Evolutionary conservation across 2,888 invertebrate species (phyloP).

Genomic region (Oscheius myriophilus): DNA sequence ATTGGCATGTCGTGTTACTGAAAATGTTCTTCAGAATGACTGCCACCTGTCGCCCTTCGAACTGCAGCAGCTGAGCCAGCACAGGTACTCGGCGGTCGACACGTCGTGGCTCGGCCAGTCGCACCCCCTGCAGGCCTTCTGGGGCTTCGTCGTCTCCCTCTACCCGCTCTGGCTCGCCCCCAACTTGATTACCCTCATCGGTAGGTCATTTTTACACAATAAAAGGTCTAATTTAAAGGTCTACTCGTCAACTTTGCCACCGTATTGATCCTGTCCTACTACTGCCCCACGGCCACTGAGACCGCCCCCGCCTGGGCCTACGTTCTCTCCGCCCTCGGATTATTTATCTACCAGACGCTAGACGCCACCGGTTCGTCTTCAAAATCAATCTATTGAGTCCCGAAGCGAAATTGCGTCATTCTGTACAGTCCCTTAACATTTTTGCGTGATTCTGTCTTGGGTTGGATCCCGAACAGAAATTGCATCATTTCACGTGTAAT

Average conservation of each 20-base stretch:
- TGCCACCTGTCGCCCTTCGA: conserved; percentile 75
- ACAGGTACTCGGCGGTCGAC: conserved; percentile 90
- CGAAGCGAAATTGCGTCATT: no score
- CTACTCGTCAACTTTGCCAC: conserved; percentile 79
- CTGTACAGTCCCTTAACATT: no score
- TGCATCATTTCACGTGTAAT: background rate
- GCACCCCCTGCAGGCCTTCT: conserved; percentile 78
- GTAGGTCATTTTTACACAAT: background rate
- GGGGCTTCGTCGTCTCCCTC: conserved; percentile 91
- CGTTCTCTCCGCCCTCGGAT: conserved; percentile 87
- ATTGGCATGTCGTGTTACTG: no score
- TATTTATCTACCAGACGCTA: conserved; percentile 95
- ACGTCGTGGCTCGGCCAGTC: conserved; percentile 83
- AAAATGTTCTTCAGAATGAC: conserved; percentile 43
- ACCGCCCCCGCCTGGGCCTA: conserved; percentile 93
- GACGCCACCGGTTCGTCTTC: conserved; percentile 87
- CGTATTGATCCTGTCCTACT: conserved; percentile 88
- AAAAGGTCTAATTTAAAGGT: conserved; percentile 74
- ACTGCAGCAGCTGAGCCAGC: conserved; percentile 90
- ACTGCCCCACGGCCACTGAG: conserved; percentile 88
- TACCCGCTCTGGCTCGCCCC: conserved; percentile 93
- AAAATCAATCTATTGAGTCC: no score
- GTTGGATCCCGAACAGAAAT: no score
- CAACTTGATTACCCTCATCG: conserved; percentile 90
- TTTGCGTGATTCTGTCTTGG: no score